Evolutionary conservation across 2,797 vertebrate genomes (phyloP).

Genomic region (Neoniphon sammara): DNA sequence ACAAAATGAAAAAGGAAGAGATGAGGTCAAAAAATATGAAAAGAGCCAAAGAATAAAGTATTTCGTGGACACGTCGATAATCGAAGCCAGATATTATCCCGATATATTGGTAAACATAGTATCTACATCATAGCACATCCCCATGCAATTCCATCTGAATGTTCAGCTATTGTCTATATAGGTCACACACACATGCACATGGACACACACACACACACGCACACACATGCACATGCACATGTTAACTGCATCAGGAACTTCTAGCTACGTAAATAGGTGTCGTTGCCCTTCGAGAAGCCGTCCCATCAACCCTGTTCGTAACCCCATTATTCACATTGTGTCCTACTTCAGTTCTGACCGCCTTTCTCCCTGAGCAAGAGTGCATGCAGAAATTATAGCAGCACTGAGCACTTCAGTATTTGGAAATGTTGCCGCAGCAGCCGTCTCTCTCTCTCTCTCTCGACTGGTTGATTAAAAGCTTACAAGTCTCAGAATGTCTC

Average conservation of each 20-base stretch:
- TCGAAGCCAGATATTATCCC: too few relatives aligned
- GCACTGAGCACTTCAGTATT: neutral
- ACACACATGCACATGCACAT: neutral
- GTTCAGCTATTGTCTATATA: slow-evolving; percentile 44
- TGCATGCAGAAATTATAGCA: neutral
- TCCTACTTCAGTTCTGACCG: slow-evolving; percentile 39
- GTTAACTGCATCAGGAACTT: neutral
- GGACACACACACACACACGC: neutral
- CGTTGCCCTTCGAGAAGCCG: slow-evolving; percentile 16
- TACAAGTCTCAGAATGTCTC: neutral
- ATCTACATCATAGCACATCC: slow-evolving; percentile 10
- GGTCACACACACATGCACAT: slow-evolving; percentile 44
- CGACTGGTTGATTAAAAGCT: slow-evolving; percentile 18
- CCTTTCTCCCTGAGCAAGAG: slow-evolving; percentile 14
- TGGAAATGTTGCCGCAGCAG: neutral
- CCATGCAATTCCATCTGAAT: neutral
- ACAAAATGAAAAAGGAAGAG: too few relatives aligned
- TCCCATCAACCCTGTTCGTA: slow-evolving; percentile 35
- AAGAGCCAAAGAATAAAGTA: too few relatives aligned
- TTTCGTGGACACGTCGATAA: too few relatives aligned
- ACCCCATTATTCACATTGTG: slow-evolving; percentile 42
- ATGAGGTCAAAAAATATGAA: too few relatives aligned
- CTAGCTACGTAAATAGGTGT: slow-evolving; percentile 21
- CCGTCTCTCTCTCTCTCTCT: neutral
- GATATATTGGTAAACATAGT: too few relatives aligned